These are phyloP conservation scores for Paramisgurnus dabryanus DNA, from an alignment of 2,113 vertebrate genomes.

Conservation along the genomic window DNA sequence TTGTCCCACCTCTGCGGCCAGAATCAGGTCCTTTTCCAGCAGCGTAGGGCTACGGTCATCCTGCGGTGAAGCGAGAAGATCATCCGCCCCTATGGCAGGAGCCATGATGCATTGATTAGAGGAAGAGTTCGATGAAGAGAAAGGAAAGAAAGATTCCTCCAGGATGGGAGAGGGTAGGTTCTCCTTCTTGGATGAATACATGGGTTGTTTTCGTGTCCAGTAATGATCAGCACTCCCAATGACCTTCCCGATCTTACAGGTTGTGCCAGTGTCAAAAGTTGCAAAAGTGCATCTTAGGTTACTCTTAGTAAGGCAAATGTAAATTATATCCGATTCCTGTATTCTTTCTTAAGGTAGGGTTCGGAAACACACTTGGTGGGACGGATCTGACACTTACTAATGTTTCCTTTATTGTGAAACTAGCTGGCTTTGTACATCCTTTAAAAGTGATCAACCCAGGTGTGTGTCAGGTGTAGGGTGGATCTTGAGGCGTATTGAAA, in stretches of 20 bases:
- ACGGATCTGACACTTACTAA: not conserved
- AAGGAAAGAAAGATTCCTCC: conserved; percentile 78
- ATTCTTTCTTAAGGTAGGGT: not conserved
- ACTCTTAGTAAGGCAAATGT: not conserved
- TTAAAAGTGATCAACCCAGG: not conserved
- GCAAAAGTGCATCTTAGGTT: conserved; percentile 19
- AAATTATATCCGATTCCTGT: not conserved
- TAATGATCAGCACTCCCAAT: not conserved
- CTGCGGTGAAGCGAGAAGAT: conserved; percentile 60
- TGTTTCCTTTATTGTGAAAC: not conserved
- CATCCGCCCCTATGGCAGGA: conserved; percentile 36
- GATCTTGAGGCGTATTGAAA: not conserved
- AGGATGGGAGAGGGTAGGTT: conserved; percentile 71
- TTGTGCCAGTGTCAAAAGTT: not conserved
- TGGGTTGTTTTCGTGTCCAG: not conserved
- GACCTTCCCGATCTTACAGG: not conserved
- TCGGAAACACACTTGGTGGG: not conserved
- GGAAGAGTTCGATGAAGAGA: conserved; percentile 68
- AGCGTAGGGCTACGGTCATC: conserved; percentile 46
- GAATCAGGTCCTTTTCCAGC: conserved; percentile 75
- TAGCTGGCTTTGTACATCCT: not conserved
- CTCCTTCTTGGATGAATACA: conserved; percentile 70
- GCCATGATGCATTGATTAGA: conserved; percentile 44
- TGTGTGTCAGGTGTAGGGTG: not conserved
- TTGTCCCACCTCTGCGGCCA: conserved; percentile 78